phyloP scores from a whole-genome alignment of 2,113 vertebrate genomes.

The Bubalus kerabau region DNA sequence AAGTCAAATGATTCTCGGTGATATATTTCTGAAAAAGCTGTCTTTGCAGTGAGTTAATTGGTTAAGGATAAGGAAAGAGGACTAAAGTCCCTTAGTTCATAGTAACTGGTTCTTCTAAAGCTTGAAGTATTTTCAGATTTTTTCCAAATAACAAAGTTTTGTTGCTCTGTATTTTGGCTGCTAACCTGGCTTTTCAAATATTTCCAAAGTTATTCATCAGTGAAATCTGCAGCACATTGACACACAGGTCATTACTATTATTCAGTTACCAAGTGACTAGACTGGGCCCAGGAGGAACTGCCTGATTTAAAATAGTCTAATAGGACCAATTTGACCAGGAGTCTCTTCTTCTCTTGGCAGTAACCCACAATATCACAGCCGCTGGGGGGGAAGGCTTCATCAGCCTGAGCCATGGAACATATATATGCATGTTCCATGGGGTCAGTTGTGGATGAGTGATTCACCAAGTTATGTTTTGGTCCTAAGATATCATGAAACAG shows the following conservation, averaged over 20 bases:
- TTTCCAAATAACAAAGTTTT: constrained; percentile 9
- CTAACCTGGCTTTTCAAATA: constrained; percentile 29
- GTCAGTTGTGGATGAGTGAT: not conserved
- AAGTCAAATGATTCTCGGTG: not conserved
- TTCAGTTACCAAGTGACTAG: constrained; percentile 3
- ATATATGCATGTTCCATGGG: not conserved
- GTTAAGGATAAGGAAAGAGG: not conserved
- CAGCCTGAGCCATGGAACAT: not conserved
- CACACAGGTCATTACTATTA: not conserved
- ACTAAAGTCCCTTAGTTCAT: not conserved
- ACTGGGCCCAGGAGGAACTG: not conserved
- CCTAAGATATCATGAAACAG: not conserved
- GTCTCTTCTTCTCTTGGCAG: not conserved
- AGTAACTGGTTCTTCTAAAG: not conserved
- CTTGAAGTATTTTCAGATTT: not conserved
- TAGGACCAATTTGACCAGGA: not conserved
- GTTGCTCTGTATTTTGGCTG: not conserved
- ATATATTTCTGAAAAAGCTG: constrained; percentile 16
- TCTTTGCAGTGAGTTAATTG: constrained; percentile 15
- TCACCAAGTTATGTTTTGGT: constrained; percentile 17
- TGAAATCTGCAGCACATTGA: not conserved
- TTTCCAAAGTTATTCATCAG: not conserved
- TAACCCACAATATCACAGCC: not conserved
- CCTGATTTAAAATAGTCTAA: not conserved
- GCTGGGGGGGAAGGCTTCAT: not conserved